Percentiles rank a stretch among this genome's conserved stretches.
phyloP scores from a whole-genome alignment of 2,888 invertebrate genomes.

The Celastrina argiolus region DNA sequence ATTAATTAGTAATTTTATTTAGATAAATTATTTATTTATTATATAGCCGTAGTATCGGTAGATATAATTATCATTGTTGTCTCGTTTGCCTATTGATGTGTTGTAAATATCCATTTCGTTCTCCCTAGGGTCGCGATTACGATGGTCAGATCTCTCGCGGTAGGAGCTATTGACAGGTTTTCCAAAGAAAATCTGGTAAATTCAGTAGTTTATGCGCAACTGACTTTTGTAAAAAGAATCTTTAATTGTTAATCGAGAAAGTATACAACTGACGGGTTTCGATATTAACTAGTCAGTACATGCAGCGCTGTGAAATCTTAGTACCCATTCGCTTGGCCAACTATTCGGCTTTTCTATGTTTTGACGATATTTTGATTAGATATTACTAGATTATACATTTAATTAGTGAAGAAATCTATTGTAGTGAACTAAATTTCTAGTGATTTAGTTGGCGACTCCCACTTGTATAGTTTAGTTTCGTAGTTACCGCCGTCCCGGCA shows the following conservation, averaged over 20 bases:
- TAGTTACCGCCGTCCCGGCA: conserved; percentile 65
- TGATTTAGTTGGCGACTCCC: conserved; percentile 38
- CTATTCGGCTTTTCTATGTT: conserved; percentile 21
- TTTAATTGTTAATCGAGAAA: conserved; percentile 6
- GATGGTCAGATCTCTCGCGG: neutral
- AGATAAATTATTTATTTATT: conserved; percentile 75
- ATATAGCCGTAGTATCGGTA: conserved; percentile 56
- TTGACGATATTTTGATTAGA: conserved; percentile 45
- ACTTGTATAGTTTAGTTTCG: conserved; percentile 44
- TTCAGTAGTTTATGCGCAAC: conserved; percentile 13
- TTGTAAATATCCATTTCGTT: conserved; percentile 25
- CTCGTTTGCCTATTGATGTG: conserved; percentile 41
- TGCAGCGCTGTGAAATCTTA: conserved; percentile 25
- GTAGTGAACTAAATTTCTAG: conserved; percentile 25
- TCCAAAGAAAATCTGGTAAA: neutral
- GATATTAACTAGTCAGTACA: conserved; percentile 26
- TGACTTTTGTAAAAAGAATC: conserved; percentile 9
- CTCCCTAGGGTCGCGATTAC: neutral
- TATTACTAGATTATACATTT: conserved; percentile 51
- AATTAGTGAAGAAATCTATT: conserved; percentile 23
- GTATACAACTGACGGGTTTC: conserved; percentile 23
- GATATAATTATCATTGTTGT: conserved; percentile 58
- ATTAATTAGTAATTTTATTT: conserved; percentile 69
- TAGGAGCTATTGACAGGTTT: neutral
- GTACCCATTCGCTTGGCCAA: neutral